Base-by-base conservation (phyloP, 2,113 vertebrate species). In the Neomonachus schauinslandi region DNA sequence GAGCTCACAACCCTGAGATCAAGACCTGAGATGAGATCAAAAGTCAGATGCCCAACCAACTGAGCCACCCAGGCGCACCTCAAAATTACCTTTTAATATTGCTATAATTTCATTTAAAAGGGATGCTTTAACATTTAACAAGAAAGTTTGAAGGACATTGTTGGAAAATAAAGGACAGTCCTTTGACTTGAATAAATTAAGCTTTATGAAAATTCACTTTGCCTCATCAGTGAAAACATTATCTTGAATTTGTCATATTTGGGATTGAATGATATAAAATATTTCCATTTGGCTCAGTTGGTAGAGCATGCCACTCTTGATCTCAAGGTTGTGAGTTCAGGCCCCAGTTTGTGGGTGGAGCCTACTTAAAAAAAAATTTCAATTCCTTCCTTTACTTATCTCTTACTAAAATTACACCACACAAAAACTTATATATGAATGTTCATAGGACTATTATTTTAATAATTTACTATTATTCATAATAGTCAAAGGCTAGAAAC, bases 101-200 rank as follows among this genome's bases (percentile, higher is more conserved):
- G 21, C 22, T 18, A 31, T 83, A 51, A 63, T 89, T 84, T 93
- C 18, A 28, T 79, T 90, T 79, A 16, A 85, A 94, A 80, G 72
- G 22, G 24, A 72, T 82, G 12, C 63, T 83, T 89, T 93, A 59
- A 59, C 39, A 42, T 83, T 95, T 74, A 33, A 81, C 87, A 69
- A 77, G 61, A 59, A 59, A 61, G 12, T 22, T 80, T 57, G 18
- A 88, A 88, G 71, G 63, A 72, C 53, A 72, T 72, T 80, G 21
- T 92, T 57, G 39, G n/a, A 72, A 36, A 55, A 42, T 92, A 81
- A 83, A 93, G 24, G 36, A 67, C 11, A 82, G 61, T 88, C 42
- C 72, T 92, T 92, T 80, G 74, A 80, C 42, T 71, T 95, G 31
- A 82, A 36, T 72, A 92, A 95, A 81, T 87, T 63, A 81, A 80